phyloP scores from a whole-genome alignment of 2,888 invertebrate species.

The Allophyes oxyacanthae region DNA sequence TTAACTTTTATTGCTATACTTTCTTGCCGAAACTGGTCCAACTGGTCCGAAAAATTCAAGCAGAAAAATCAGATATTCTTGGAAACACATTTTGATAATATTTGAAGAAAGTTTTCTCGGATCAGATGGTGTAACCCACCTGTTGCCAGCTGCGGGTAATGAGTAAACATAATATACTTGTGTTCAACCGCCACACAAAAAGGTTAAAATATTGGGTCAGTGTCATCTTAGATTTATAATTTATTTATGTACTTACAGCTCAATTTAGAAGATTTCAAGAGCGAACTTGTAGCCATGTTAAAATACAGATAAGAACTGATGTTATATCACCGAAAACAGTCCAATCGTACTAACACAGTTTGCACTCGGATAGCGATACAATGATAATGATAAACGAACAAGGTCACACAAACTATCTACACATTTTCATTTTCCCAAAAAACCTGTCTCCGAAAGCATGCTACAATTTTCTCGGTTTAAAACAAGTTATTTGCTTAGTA shows the following conservation, averaged over 20 bases:
- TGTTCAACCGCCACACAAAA: too few species aligned
- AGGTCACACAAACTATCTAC: constrained; percentile 64
- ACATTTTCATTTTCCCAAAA: constrained; percentile 12
- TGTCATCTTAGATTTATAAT: too few species aligned
- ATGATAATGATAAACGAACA: constrained; percentile 71
- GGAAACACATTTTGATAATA: too few species aligned
- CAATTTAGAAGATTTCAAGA: constrained; percentile 73
- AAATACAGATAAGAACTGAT: constrained; percentile 49
- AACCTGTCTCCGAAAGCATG: constrained; percentile 53
- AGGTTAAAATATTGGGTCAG: too few species aligned
- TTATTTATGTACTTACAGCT: constrained; percentile 74
- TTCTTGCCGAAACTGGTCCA: too few species aligned
- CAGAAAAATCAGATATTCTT: too few species aligned
- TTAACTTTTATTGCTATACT: too few species aligned
- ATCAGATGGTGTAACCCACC: too few species aligned
- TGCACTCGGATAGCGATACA: constrained; percentile 69
- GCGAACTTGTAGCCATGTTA: constrained; percentile 73
- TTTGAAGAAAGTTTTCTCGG: too few species aligned
- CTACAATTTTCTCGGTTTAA: constrained; percentile 26
- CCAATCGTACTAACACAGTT: constrained; percentile 58
- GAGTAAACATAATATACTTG: constrained; percentile 57
- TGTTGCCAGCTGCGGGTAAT: too few species aligned
- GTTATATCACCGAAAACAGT: constrained; percentile 54
- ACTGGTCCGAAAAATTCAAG: too few species aligned
- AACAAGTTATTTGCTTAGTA: constrained; percentile 2